Base-by-base conservation (phyloP, 2,888 invertebrate species). In the Luperina nickerlii region DNA sequence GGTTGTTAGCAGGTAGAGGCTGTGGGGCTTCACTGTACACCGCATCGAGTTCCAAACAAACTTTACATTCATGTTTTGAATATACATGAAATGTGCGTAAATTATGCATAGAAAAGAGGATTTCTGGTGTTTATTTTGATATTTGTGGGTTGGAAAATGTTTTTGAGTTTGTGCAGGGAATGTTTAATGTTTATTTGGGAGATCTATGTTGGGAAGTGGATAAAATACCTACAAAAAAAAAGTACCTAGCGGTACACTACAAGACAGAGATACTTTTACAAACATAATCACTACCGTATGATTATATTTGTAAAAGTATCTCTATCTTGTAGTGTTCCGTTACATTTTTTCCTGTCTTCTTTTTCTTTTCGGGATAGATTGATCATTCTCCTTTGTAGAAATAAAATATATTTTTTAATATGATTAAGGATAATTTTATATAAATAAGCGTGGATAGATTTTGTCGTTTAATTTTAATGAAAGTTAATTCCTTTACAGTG, bases 1-100 rank as follows among this genome's bases (percentile, higher is more conserved):
- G 78, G 76, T 71, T 82, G 78, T 74, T 78, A 63, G 63, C 72
- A 78, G 66, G 78, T 71, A 60, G 32, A 38, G 51, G 8, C 81
- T 81, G 54, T 57, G 48, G 45, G 74, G 83, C 79, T 81, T 70
- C 74, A 45, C 24, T 76, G 63, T 82, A 74, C 71, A 78, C 86
- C 83, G 77, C 79, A 83, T 81, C 74, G 71, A 79, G 81, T 78
- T 83, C 45, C 66, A 73, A 78, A 83, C 85, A 85, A 89, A 90
- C 71, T 88, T 85, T n/a, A 48, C 18, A 71, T 79, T 73, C 42
- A 83, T 77, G 73, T 76, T 68, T 76, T 76, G 76, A 70, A 84
- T 84, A 76, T 74, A 70, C 68, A 79, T 76, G 24, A 79, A 87
- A 79, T 63, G 73, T 84, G 70, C 76, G 81, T 85, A 75, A 85